A percentile compares a stretch with the other conserved stretches of the same genome.
These are phyloP conservation scores for Hafferia zeledoni DNA, from an alignment of 2,797 vertebrate genomes.

Conservation along the genomic window DNA sequence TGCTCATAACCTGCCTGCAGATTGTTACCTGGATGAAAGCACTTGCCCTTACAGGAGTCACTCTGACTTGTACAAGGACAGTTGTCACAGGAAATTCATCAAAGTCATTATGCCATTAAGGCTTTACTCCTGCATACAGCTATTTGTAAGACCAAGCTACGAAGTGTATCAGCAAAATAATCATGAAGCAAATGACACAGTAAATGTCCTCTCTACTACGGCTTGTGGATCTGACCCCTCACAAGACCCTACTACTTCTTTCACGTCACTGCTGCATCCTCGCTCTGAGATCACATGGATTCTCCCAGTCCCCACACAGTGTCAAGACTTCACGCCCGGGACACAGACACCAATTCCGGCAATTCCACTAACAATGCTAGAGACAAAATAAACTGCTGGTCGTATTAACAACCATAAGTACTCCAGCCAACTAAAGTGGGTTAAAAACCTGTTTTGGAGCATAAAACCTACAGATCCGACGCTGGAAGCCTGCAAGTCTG, in stretches of 20 bases:
- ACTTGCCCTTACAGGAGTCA: not conserved
- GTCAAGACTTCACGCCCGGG: not conserved
- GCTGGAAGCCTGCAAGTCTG: fast-evolving
- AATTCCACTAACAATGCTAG: not conserved
- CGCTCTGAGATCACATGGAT: fast-evolving
- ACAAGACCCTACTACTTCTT: not conserved
- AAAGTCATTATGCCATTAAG: fast-evolving
- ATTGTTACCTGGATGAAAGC: not conserved
- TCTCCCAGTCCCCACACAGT: not conserved
- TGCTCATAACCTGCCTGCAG: not conserved
- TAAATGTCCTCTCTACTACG: not conserved
- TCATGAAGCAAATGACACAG: not conserved
- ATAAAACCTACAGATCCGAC: not conserved
- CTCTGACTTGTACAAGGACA: not conserved
- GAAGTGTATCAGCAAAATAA: not conserved
- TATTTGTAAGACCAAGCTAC: not conserved
- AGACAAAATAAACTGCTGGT: not conserved
- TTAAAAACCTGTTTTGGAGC: not conserved
- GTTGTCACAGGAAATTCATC: not conserved
- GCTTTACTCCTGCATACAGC: not conserved
- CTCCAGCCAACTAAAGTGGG: not conserved
- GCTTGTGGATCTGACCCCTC: not conserved
- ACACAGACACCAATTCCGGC: not conserved
- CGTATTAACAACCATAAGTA: fast-evolving
- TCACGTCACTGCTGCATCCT: not conserved